Conservation (phyloP, 1,140 invertebrate species). For the Globodera ellingtonae region DNA sequence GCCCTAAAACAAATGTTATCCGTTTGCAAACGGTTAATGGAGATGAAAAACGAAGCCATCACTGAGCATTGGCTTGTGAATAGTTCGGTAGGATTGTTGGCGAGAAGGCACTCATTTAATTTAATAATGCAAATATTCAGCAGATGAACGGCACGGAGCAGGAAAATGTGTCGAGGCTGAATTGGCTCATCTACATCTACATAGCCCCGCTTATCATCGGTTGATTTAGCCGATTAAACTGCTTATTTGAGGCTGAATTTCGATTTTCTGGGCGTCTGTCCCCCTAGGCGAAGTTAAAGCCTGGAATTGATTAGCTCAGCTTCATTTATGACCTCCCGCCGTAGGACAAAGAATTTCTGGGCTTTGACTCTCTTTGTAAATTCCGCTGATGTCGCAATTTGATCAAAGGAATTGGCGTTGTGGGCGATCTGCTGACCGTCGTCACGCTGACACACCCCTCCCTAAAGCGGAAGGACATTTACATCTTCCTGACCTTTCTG, state of each 20-base stretch:
- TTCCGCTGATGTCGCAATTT: conserved; percentile 28
- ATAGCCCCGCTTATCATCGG: conserved; percentile 63
- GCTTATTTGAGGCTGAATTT: conserved; percentile 15
- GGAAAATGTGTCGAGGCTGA: conserved; percentile 44
- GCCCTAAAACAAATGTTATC: not conserved
- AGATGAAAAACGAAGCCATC: not conserved
- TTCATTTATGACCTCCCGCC: not conserved
- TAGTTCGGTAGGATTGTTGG: not conserved
- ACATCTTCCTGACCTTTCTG: conserved; percentile 63
- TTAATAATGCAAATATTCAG: not conserved
- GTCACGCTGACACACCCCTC: conserved; percentile 54
- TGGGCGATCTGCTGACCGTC: conserved; percentile 54
- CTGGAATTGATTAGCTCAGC: no score
- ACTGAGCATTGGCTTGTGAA: not conserved
- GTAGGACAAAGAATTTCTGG: conserved; percentile 10
- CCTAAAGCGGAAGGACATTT: conserved; percentile 56
- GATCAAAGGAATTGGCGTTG: conserved; percentile 48
- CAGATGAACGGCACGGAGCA: not conserved
- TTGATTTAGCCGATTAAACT: conserved; percentile 47
- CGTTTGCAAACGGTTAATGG: conserved; percentile 3
- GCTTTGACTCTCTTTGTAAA: not conserved
- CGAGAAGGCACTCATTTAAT: not conserved
- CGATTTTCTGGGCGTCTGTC: no score
- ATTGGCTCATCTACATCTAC: conserved; percentile 61
- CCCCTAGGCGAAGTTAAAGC: no score